phyloP scores from a whole-genome alignment of 2,113 vertebrate genomes.

The Cettia cetti region DNA sequence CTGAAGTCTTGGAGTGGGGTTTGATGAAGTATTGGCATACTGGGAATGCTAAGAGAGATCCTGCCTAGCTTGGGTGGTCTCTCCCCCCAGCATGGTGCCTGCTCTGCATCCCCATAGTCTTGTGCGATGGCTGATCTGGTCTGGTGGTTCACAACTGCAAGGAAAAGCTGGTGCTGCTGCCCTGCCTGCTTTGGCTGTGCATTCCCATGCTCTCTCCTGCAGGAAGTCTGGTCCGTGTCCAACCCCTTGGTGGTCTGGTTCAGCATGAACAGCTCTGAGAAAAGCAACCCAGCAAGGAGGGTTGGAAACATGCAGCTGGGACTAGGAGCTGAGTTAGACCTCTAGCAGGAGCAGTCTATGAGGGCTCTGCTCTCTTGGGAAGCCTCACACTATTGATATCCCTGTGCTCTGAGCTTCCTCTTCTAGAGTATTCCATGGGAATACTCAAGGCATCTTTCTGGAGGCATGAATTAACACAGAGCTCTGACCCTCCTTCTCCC shows the following conservation, averaged over 20 bases:
- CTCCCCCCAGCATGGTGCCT: neutral
- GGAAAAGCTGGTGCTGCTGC: neutral
- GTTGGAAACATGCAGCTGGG: neutral
- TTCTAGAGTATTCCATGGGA: neutral
- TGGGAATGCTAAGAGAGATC: neutral
- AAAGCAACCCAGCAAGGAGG: neutral
- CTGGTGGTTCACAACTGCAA: neutral
- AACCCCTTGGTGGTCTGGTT: slow-evolving; percentile 46
- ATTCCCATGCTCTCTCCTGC: slow-evolving; percentile 38
- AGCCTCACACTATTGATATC: neutral
- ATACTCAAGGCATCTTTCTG: neutral
- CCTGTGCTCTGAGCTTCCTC: neutral
- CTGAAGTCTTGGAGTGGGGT: neutral
- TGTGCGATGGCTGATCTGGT: neutral
- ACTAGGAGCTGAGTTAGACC: neutral
- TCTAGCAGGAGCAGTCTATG: neutral
- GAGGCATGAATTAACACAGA: neutral
- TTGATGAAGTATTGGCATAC: neutral
- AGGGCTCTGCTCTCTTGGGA: neutral
- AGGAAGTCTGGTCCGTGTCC: slow-evolving; percentile 28
- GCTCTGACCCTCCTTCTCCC: neutral
- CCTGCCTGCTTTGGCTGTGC: neutral
- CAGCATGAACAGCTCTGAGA: neutral
- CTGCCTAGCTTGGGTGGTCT: neutral
- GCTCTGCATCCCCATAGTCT: neutral